phyloP scores from a whole-genome alignment of 1,140 invertebrate species.

The Platyscapa corneri region DNA sequence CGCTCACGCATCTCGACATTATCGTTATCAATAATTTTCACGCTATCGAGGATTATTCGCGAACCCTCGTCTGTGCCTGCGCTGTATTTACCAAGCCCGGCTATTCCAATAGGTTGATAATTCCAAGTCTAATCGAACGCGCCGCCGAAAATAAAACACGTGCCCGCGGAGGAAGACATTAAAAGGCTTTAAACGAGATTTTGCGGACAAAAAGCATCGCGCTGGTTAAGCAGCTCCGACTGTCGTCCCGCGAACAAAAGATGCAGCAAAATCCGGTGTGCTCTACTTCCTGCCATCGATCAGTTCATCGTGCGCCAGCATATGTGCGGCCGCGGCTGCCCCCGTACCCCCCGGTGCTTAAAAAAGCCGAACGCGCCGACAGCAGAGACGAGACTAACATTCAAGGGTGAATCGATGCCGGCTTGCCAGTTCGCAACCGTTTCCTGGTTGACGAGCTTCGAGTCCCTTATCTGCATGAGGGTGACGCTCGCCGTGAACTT shows the following conservation, averaged over 20 bases:
- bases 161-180: not conserved
- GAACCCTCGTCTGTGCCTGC: too few relatives aligned
- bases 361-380: not conserved
- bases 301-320: not conserved
- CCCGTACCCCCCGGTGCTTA: not conserved
- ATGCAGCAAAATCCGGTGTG: not conserved
- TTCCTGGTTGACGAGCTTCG: slow-evolving; percentile 52
- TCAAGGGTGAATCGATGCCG: slow-evolving; percentile 57
- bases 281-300: slow-evolving; percentile 1
- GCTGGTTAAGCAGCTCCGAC: not conserved
- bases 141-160: not conserved
- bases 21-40: too few relatives aligned
- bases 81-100: not conserved
- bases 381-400: slow-evolving; percentile 54
- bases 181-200: not conserved
- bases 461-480: slow-evolving; percentile 62
- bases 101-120: not conserved
- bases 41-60: too few relatives aligned
- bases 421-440: slow-evolving; percentile 65
- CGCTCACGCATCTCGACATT: too few relatives aligned
- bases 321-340: not conserved
- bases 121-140: not conserved
- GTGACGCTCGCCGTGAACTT: slow-evolving; percentile 62
- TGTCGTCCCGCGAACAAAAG: not conserved
- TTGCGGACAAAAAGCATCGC: not conserved